Evolutionary conservation across 2,888 invertebrate genomes (phyloP), one percentile per base, ranked within the genome.

Genomic region (Papilio elwesi): DNA sequence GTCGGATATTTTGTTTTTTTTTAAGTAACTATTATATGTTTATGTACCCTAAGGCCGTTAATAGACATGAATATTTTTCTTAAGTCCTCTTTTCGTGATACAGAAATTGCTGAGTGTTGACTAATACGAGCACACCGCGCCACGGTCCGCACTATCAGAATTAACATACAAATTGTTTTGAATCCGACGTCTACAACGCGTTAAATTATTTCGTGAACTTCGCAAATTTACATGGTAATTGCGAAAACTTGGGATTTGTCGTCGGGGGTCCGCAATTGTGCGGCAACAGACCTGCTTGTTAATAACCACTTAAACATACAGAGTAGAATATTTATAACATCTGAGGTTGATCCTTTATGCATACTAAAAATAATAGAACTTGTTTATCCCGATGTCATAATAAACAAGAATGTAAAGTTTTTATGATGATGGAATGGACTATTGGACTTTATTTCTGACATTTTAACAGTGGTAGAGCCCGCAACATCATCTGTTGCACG

Each of bases 131-230:
- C 47, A 70, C 68, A 72, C 69, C 81, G 85, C 75, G 82, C 77
- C 83, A 80, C 83, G 86, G 88, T 88, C 89, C 90, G 90, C 87
- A 92, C 88, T 90, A 90, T 83, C 85, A 77, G 85, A 87, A 93
- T 93, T 93, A 90, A 89, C 93, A 93, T 93, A 93, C 90, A 93
- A 93, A 93, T 93, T 93, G 93, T 93, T 93, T 90, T 91, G 93
- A 91, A 92, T 90, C 90, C 87, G 81, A 77, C 88, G 88, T 90
- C 90, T 90, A 90, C 91, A 89, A 84, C 86, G 89, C 88, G 90
- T 87, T 92, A 91, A 92, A 92, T 93, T 93, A 93, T 93, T 91
- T 93, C 91, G 89, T 86, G 90, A 92, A 93, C 89, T 93, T 93
- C 90, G 84, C 88, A 87, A 92, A 93, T 93, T 93, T 91, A 92